Base-by-base conservation (phyloP, 2,113 vertebrate species). In the Leptodactylus fuscus region DNA sequence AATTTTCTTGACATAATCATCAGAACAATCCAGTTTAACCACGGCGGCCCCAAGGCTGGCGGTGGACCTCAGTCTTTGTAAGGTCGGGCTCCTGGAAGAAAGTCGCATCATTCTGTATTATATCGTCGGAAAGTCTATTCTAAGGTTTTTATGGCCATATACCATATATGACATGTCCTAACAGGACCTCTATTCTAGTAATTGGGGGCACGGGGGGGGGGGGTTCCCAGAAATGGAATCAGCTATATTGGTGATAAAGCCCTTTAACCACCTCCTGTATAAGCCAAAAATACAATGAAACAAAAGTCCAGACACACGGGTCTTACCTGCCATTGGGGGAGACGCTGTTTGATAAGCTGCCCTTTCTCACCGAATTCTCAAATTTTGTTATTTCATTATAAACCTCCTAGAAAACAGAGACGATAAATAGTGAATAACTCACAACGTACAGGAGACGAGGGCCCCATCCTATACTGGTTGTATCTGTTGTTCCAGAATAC, bases 1-100 rank as follows among this genome's bases (percentile, higher is more conserved):
- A 88, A 98, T 96, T 89, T 94, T 96, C 79, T 92, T 94, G 81
- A 97, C 90, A 86, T 97, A 98, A 2, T 96, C 94, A 70, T 91
- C 93, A 88, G 92, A 96, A 60, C 95, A 95, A 55, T 95, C 95
- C 60, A 94, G 84, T 60, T 82, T 92, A 89, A 96, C 71, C 22
- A 95, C 81, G 1, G 91, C 89, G 0, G 86, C 22, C 6, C 65
- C 49, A 32, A 85, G 13, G 51, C 67, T 81, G 20, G 24, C 84
- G 0, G 76, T 48, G 44, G 76, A 73, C 27, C 51, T 41, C 10
- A 85, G 20, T 48, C 84, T 58, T 27, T 85, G 76, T 18, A 85
- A 67, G 32, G 84, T 80, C 11, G 84, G 76, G 27, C 75, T 71
- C 77, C 84, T 85, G 78, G 5, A 83, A 74, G 10, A 74, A 36